Conservation (phyloP, 2,797 vertebrate genomes). For the Synaphobranchus kaupii region DNA sequence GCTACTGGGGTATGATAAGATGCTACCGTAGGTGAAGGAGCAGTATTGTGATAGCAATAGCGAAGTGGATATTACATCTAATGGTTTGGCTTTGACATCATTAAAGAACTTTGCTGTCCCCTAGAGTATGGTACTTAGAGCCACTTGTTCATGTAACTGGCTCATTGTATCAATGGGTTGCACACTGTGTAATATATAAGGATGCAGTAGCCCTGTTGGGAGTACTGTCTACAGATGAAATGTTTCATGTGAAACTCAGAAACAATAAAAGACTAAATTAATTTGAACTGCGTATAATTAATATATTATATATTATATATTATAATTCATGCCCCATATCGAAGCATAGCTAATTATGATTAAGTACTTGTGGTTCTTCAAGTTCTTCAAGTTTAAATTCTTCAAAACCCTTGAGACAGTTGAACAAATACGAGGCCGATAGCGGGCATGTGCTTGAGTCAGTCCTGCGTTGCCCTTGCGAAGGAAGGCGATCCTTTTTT, state of each 20-base stretch:
- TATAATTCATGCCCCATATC: not conserved
- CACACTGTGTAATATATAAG: not conserved
- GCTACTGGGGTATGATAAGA: not conserved
- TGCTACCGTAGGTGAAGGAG: not conserved
- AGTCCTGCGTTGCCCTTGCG: not conserved
- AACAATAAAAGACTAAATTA: not conserved
- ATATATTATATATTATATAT: too few relatives aligned
- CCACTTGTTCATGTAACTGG: not conserved
- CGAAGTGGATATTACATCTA: not conserved
- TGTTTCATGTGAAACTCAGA: not conserved
- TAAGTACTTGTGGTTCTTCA: not conserved
- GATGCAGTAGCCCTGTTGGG: not conserved
- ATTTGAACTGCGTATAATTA: not conserved
- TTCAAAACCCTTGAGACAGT: not conserved
- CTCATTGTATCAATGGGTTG: not conserved
- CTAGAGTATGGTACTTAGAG: not conserved
- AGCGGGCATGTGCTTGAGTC: not conserved
- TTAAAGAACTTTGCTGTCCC: not conserved
- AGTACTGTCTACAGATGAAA: not conserved
- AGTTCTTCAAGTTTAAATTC: not conserved
- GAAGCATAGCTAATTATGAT: not conserved
- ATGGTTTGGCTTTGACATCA: not conserved
- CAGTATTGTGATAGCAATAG: not conserved
- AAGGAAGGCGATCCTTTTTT: not conserved
- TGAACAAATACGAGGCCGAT: not conserved